A percentile compares a stretch with the other conserved stretches of the same genome.
Conservation (phyloP, 2,113 vertebrate genomes). For the Bubo blakistoni region DNA sequence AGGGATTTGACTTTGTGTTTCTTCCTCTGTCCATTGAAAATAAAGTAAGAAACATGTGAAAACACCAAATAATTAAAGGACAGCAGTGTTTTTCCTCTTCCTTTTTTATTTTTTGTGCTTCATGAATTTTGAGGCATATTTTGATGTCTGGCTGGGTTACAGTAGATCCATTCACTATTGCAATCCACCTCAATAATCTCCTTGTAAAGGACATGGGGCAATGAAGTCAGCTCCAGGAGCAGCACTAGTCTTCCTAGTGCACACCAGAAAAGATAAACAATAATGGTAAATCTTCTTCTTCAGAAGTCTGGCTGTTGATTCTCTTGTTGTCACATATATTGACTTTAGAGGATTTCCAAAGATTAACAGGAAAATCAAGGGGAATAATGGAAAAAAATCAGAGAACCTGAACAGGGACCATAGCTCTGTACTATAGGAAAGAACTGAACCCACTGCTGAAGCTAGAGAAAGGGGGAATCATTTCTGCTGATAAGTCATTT, state of each 20-base stretch:
- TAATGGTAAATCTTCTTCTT: neutral
- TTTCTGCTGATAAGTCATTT: neutral
- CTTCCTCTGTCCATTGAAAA: neutral
- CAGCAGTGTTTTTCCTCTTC: neutral
- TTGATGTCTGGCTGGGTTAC: neutral
- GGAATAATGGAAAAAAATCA: neutral
- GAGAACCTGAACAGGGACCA: neutral
- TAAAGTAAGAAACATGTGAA: neutral
- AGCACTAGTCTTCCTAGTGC: neutral
- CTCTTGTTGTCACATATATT: neutral
- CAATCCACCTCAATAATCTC: neutral
- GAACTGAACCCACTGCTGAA: neutral
- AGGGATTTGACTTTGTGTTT: neutral
- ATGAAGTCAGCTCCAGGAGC: neutral
- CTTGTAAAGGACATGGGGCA: neutral
- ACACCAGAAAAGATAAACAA: neutral
- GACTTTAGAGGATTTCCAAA: neutral
- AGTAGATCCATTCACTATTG: neutral
- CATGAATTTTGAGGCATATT: neutral
- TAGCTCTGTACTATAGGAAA: neutral
- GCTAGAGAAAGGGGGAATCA: neutral
- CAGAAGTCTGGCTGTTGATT: neutral
- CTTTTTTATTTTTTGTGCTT: neutral
- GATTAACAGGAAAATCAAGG: neutral
- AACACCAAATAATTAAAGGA: neutral